A percentile compares a stretch with the other conserved stretches of the same genome.
Conservation (phyloP, 2,797 vertebrate species). For the Glossophaga mutica region DNA sequence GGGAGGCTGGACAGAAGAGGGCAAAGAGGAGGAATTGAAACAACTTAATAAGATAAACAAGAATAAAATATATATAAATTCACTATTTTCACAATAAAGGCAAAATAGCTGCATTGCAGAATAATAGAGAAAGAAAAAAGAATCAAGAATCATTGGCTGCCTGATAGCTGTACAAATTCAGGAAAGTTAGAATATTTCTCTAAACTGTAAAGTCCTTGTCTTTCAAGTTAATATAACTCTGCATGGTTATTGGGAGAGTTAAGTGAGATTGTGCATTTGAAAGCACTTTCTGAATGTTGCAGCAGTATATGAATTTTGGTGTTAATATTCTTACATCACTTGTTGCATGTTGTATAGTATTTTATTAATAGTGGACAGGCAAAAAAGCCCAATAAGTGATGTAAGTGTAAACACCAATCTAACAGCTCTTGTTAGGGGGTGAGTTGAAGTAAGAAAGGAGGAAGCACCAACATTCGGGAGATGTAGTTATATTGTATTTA, state of each 20-base stretch:
- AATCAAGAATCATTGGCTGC: not conserved
- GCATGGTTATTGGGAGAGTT: not conserved
- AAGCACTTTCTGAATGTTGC: not conserved
- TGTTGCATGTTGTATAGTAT: not conserved
- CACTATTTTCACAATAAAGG: not conserved
- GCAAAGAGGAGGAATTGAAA: not conserved
- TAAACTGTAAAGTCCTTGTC: not conserved
- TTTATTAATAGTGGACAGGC: not conserved
- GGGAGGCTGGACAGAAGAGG: not conserved
- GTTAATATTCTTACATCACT: not conserved
- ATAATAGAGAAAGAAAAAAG: not conserved
- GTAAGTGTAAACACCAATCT: not conserved
- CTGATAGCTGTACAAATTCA: not conserved
- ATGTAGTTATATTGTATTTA: not conserved
- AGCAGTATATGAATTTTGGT: not conserved
- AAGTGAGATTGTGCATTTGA: not conserved
- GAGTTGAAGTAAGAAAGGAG: not conserved
- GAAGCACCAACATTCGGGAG: not conserved
- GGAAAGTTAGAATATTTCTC: not conserved
- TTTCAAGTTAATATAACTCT: conserved; percentile 35
- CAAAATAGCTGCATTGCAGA: not conserved
- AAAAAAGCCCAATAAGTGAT: not conserved
- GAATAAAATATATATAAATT: not conserved
- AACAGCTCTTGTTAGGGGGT: not conserved
- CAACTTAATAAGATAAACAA: not conserved